These are phyloP conservation scores for Pomatorhinus ruficollis DNA, from an alignment of 2,113 vertebrate species.

Conservation along the genomic window DNA sequence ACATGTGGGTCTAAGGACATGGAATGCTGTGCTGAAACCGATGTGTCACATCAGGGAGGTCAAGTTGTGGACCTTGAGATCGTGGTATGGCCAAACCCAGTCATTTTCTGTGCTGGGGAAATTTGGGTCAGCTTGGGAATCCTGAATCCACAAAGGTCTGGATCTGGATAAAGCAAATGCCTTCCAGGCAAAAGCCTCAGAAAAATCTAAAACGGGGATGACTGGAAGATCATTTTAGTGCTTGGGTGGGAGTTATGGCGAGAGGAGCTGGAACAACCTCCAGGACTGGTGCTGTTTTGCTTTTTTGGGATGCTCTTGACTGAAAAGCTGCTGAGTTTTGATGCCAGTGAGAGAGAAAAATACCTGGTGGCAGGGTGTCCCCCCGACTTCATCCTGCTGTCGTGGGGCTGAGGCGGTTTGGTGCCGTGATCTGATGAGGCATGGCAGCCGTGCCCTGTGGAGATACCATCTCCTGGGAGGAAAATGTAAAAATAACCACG, in stretches of 20 bases:
- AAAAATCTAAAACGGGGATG: not conserved
- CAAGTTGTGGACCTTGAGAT: not conserved
- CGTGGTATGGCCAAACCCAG: not conserved
- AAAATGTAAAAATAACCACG: constrained; percentile 16
- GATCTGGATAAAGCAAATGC: not conserved
- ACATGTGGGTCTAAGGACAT: not conserved
- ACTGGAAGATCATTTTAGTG: not conserved
- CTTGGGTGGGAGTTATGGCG: not conserved
- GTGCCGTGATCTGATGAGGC: not conserved
- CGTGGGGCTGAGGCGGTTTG: not conserved
- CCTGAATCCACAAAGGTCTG: not conserved
- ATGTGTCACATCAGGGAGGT: not conserved
- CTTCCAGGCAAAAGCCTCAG: not conserved
- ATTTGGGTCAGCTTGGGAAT: not conserved
- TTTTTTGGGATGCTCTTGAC: not conserved
- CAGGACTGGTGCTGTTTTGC: not conserved
- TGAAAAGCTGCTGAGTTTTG: not conserved
- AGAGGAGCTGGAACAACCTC: not conserved
- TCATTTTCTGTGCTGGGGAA: not conserved
- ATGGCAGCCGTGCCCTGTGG: not conserved
- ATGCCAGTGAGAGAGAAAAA: not conserved
- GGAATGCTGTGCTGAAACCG: not conserved
- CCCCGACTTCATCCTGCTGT: not conserved
- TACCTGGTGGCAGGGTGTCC: not conserved
- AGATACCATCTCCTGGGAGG: not conserved